Evolutionary conservation across 2,113 vertebrate genomes (phyloP).

Genomic region (Pitta sordida): DNA sequence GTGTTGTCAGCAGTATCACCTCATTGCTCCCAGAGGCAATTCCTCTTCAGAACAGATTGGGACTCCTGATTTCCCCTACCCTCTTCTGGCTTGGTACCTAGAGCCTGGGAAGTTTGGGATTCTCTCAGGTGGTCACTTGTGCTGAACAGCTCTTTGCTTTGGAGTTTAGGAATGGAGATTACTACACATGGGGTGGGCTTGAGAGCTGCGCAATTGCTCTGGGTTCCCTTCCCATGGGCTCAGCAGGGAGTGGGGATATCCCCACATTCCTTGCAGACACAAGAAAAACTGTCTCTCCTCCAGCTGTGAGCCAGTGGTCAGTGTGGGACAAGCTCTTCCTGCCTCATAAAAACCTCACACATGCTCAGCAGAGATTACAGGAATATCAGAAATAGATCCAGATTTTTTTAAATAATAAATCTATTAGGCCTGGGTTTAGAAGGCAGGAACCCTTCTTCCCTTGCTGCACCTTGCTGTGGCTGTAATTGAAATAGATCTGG

Average conservation of each 20-base stretch:
- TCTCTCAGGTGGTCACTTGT: background rate
- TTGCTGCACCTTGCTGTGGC: background rate
- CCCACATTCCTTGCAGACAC: background rate
- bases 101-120: background rate
- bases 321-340: background rate
- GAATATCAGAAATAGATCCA: background rate
- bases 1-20: background rate
- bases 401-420: background rate
- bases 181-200: background rate
- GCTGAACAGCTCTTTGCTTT: background rate
- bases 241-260: background rate
- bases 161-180: background rate
- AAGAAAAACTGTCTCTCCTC: background rate
- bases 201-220: background rate
- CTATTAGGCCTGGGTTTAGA: background rate
- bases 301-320: background rate
- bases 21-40: background rate
- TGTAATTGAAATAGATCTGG: background rate
- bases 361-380: background rate
- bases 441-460: background rate
- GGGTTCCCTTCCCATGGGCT: background rate
- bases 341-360: background rate
- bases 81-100: background rate
- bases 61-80: background rate
- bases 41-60: background rate